Percentiles rank a stretch among this genome's conserved stretches.
Conservation (phyloP, 2,113 vertebrate species). For the Zootoca vivipara region DNA sequence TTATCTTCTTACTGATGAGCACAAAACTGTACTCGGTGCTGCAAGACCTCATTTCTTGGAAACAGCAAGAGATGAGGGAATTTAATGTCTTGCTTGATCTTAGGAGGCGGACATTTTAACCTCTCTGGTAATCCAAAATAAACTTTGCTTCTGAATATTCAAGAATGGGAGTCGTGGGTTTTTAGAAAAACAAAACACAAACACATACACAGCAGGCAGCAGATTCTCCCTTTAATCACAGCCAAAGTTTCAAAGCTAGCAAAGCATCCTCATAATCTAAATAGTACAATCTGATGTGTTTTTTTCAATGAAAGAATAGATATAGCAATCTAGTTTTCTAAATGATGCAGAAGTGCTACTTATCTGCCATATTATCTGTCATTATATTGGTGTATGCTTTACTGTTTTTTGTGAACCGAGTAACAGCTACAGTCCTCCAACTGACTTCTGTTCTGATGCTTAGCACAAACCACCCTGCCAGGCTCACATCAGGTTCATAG, state of each 20-base stretch:
- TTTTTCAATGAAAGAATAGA: neutral
- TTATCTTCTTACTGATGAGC: constrained; percentile 59
- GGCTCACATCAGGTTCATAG: neutral
- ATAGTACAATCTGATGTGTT: neutral
- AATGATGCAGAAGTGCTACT: neutral
- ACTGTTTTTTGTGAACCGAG: neutral
- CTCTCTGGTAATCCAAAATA: constrained; percentile 37
- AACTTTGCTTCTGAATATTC: constrained; percentile 2
- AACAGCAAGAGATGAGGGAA: constrained; percentile 39
- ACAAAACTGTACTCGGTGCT: constrained; percentile 19
- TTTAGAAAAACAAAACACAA: neutral
- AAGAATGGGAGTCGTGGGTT: neutral
- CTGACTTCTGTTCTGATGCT: neutral
- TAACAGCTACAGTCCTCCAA: neutral
- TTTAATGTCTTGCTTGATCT: constrained; percentile 20
- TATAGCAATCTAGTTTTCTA: neutral
- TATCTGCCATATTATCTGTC: neutral
- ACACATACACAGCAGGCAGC: neutral
- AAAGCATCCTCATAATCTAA: accelerated
- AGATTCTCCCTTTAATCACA: neutral
- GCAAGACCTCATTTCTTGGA: constrained; percentile 46
- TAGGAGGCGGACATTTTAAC: constrained; percentile 24
- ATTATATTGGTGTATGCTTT: neutral
- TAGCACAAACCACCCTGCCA: neutral
- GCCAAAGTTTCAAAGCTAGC: neutral